Conservation (phyloP, 2,113 vertebrate genomes). For the Gallinago jamesoni region DNA sequence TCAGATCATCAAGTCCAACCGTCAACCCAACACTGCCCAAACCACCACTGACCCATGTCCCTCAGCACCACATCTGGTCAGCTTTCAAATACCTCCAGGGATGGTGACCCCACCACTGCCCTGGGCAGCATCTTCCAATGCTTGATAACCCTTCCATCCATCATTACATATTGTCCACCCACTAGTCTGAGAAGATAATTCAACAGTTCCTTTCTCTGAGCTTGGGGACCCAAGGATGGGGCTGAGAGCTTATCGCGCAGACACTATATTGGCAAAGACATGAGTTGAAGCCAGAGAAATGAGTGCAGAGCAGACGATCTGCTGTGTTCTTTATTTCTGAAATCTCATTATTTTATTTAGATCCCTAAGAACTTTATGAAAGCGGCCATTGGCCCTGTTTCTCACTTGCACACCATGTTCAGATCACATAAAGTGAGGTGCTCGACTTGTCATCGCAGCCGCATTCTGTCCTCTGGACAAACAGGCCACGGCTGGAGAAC, state of each 20-base stretch:
- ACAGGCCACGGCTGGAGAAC: rapidly evolving
- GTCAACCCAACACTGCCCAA: too few relatives aligned
- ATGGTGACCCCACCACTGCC: too few relatives aligned
- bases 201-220: not conserved
- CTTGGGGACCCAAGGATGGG: not conserved
- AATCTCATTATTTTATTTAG: not conserved
- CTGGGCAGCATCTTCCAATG: too few relatives aligned
- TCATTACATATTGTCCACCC: not conserved
- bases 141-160: too few relatives aligned
- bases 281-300: not conserved
- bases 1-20: too few relatives aligned
- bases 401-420: not conserved
- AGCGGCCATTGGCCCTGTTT: not conserved
- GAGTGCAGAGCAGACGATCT: not conserved
- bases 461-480: rapidly evolving
- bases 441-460: not conserved
- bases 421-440: not conserved
- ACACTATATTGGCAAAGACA: not conserved
- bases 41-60: too few relatives aligned
- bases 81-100: too few relatives aligned
- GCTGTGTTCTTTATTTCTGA: not conserved
- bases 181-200: not conserved
- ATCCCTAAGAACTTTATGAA: not conserved
- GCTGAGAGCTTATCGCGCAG: not conserved
- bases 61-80: too few relatives aligned